Conservation (phyloP, 2,113 vertebrate species). For the Callaeas wilsoni region DNA sequence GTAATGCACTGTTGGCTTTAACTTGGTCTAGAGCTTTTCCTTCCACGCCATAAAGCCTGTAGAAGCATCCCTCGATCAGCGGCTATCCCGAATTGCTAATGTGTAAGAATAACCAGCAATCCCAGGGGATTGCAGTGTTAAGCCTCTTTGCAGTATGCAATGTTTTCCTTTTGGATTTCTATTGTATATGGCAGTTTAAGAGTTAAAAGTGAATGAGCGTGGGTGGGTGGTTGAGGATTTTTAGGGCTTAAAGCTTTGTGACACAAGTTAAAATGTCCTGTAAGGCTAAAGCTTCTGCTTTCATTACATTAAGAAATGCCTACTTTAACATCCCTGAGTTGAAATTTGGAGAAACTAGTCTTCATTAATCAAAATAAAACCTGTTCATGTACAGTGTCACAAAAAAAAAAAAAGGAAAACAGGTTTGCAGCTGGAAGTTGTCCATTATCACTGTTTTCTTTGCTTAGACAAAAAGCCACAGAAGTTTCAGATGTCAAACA, state of each 20-base stretch:
- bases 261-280: not conserved
- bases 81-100: accelerated
- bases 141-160: not conserved
- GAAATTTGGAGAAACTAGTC: constrained; percentile 19
- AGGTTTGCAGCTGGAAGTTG: constrained; percentile 66
- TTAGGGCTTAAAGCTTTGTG: constrained; percentile 14
- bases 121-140: not conserved
- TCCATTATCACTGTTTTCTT: constrained; percentile 70
- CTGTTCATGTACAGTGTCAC: constrained; percentile 29
- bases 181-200: not conserved
- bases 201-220: not conserved
- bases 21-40: not conserved
- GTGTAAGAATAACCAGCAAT: not conserved
- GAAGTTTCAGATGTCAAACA: constrained; percentile 58
- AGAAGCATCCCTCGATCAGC: not conserved
- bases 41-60: not conserved
- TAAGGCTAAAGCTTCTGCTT: constrained; percentile 25
- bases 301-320: not conserved
- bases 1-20: not conserved
- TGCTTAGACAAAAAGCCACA: constrained; percentile 65
- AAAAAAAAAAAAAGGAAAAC: not conserved
- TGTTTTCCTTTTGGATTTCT: not conserved
- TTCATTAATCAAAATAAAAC: constrained; percentile 66
- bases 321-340: not conserved
- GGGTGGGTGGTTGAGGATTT: not conserved